Percentiles rank a stretch among this genome's conserved stretches.
Conservation (phyloP, 2,113 vertebrate genomes). For the Rana temporaria region DNA sequence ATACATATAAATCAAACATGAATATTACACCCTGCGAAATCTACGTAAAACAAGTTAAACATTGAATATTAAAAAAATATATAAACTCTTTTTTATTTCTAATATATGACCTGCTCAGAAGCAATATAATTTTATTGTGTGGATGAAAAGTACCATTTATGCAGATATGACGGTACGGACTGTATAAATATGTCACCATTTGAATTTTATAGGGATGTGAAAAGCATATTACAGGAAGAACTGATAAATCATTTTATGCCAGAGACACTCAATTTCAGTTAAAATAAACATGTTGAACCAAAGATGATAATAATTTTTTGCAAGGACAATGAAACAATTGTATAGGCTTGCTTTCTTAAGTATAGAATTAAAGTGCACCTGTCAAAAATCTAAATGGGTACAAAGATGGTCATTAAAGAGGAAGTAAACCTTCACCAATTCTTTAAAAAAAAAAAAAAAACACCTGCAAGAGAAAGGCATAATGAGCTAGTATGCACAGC, state of each 20-base stretch:
- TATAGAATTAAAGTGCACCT: too few species aligned
- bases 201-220: background rate
- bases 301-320: too few species aligned
- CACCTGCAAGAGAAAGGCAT: too few species aligned
- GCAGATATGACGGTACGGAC: slow-evolving; percentile 4
- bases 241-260: background rate
- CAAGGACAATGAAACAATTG: too few species aligned
- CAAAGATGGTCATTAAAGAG: too few species aligned
- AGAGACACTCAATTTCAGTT: slow-evolving; percentile 9
- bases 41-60: background rate
- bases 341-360: too few species aligned
- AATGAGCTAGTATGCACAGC: too few species aligned
- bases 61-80: background rate
- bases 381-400: too few species aligned
- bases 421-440: too few species aligned
- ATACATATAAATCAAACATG: background rate
- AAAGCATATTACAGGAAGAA: background rate
- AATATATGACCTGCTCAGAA: slow-evolving; percentile 6
- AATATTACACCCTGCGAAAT: background rate
- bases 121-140: slow-evolving; percentile 6
- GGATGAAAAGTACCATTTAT: slow-evolving; percentile 16
- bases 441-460: too few species aligned
- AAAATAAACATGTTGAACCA: slow-evolving; percentile 8
- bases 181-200: slow-evolving; percentile 17
- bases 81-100: background rate